These are phyloP conservation scores for Plebejus anna DNA, from an alignment of 2,888 invertebrate species.

Conservation along the genomic window DNA sequence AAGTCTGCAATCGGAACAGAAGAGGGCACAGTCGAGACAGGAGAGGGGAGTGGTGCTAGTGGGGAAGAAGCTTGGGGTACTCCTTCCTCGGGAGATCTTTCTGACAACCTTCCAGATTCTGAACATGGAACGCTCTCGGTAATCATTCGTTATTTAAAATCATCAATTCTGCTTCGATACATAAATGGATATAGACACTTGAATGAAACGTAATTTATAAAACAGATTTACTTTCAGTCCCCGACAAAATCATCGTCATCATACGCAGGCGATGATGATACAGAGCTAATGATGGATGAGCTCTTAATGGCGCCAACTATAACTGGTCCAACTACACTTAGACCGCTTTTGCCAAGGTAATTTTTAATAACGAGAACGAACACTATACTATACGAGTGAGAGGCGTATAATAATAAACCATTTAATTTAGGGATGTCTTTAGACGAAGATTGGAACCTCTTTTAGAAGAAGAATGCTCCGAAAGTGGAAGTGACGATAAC, in stretches of 20 bases:
- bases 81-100: slow-evolving; percentile 90
- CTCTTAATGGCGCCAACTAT: slow-evolving; percentile 88
- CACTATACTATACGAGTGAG: slow-evolving; percentile 30
- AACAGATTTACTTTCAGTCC: slow-evolving; percentile 63
- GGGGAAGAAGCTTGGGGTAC: slow-evolving; percentile 95
- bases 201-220: background rate
- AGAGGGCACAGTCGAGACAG: slow-evolving; percentile 81
- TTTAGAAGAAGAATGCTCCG: slow-evolving; percentile 89
- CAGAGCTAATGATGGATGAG: slow-evolving; percentile 90
- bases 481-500: slow-evolving; percentile 77
- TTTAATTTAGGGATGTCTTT: slow-evolving; percentile 67
- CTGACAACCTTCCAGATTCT: slow-evolving; percentile 86
- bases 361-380: background rate
- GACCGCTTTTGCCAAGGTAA: slow-evolving; percentile 85
- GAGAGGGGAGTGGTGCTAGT: slow-evolving; percentile 91
- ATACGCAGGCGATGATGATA: slow-evolving; percentile 86
- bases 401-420: slow-evolving; percentile 37
- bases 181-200: background rate
- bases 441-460: slow-evolving; percentile 89
- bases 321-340: slow-evolving; percentile 84
- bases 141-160: slow-evolving; percentile 44
- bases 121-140: slow-evolving; percentile 84
- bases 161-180: background rate
- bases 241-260: slow-evolving; percentile 83
- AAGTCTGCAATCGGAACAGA: slow-evolving; percentile 77